Conservation (phyloP, 30 jellyfish, hydroid and myxozoan genomes). For the Aurelia aurita region DNA sequence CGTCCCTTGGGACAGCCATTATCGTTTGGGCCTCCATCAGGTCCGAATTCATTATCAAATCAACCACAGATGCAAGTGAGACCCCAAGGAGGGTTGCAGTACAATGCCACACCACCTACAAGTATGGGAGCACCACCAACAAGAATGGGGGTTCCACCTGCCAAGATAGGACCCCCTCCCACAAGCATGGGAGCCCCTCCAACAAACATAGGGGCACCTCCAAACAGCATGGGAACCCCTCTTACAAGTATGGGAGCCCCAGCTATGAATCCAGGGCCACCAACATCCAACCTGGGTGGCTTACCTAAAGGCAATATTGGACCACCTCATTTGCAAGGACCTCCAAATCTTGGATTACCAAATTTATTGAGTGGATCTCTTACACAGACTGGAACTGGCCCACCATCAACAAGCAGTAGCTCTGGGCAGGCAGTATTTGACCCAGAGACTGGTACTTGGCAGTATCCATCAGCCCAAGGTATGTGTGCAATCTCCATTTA, state of each 20-base stretch:
- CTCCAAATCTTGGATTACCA: too few relatives aligned
- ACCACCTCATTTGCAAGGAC: too few relatives aligned
- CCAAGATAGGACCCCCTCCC: not conserved
- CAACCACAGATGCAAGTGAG: not conserved
- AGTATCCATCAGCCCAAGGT: conserved; percentile 21
- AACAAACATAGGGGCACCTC: conserved; percentile 2
- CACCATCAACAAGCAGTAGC: not conserved
- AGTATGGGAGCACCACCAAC: not conserved
- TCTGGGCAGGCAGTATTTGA: conserved; percentile 18
- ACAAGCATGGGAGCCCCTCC: not conserved
- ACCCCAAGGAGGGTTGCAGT: not conserved
- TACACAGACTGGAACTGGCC: not conserved
- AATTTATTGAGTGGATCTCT: too few relatives aligned
- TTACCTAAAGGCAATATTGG: too few relatives aligned
- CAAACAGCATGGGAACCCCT: not conserved
- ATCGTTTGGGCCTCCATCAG: not conserved
- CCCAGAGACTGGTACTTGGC: conserved; percentile 50
- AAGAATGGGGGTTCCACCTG: not conserved
- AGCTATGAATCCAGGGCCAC: not conserved
- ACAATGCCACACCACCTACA: not conserved
- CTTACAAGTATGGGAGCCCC: not conserved
- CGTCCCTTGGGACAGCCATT: conserved; percentile 11
- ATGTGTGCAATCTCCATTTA: not conserved
- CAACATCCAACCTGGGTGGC: too few relatives aligned
- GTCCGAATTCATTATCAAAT: not conserved